Evolutionary conservation across 2,113 vertebrate species (phyloP).

Genomic region (Aythya baeri): DNA sequence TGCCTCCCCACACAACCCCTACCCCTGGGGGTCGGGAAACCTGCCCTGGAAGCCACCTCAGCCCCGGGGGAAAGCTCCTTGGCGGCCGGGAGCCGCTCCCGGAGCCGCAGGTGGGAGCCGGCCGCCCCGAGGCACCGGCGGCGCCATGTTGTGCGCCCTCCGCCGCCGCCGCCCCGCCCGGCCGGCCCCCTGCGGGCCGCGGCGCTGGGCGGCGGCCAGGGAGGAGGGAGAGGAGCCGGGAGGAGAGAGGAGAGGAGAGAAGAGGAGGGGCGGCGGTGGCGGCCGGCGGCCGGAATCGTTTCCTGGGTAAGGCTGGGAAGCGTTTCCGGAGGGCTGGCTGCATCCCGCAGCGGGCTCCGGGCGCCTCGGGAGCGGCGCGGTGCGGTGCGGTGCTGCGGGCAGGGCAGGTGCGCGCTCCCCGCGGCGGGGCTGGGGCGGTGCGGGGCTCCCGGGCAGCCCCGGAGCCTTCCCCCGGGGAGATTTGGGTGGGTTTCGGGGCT

Average conservation of each 20-base stretch:
- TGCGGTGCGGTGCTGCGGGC: not conserved
- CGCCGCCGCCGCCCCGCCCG: not conserved
- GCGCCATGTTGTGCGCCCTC: not conserved
- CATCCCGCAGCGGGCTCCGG: constrained; percentile 60
- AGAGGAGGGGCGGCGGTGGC: not conserved
- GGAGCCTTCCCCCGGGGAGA: too few relatives aligned
- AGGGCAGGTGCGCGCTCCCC: not conserved
- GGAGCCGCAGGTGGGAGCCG: not conserved
- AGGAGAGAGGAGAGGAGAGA: too few relatives aligned
- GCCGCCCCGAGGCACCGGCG: not conserved
- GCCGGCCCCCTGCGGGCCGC: not conserved
- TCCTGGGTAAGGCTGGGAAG: constrained; percentile 60
- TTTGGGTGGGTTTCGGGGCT: too few relatives aligned
- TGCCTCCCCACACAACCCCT: not conserved
- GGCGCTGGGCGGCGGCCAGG: not conserved
- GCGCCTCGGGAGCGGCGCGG: not conserved
- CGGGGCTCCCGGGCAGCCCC: too few relatives aligned
- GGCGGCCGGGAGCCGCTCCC: not conserved
- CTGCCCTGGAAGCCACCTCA: not conserved
- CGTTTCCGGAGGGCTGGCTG: constrained; percentile 71
- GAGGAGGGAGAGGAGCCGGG: not conserved
- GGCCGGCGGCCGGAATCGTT: constrained; percentile 42
- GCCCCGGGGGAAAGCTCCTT: too few relatives aligned
- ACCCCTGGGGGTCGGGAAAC: too few relatives aligned
- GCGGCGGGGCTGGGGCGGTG: not conserved